These are phyloP conservation scores for Neotoma lepida DNA, from an alignment of 2,113 vertebrate species.

Conservation along the genomic window DNA sequence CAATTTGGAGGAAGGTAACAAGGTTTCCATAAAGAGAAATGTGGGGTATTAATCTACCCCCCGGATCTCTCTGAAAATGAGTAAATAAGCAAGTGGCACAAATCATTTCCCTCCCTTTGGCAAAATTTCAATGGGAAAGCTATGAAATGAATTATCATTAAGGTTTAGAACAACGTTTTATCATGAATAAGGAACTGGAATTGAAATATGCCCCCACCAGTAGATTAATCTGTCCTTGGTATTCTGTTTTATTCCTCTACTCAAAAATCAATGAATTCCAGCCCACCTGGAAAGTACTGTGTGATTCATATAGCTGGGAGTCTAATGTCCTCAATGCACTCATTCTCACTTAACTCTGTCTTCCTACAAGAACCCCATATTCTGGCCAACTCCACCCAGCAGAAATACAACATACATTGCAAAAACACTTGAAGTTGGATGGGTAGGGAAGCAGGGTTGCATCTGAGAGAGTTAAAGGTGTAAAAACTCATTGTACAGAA, in stretches of 20 bases:
- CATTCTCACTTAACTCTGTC: not conserved
- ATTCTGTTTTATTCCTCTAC: conserved; percentile 54
- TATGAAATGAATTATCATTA: conserved; percentile 62
- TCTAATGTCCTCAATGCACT: not conserved
- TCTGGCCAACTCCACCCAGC: not conserved
- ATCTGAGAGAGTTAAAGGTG: not conserved
- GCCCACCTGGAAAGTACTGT: conserved; percentile 29
- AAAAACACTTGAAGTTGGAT: too few species aligned
- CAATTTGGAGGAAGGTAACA: not conserved
- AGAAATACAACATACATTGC: not conserved
- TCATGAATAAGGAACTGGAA: conserved; percentile 63
- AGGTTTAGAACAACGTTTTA: conserved; percentile 54
- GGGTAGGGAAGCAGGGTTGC: too few species aligned
- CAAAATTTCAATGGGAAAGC: conserved; percentile 54
- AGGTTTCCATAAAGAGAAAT: conserved; percentile 38
- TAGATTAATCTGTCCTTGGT: conserved; percentile 54
- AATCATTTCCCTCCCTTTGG: conserved; percentile 41
- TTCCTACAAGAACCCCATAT: not conserved
- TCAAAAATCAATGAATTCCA: conserved; percentile 66
- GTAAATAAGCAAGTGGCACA: conserved; percentile 57
- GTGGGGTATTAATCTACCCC: not conserved
- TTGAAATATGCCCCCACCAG: conserved; percentile 55
- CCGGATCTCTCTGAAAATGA: not conserved
- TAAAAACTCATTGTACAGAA: not conserved
- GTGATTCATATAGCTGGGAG: not conserved